These are phyloP conservation scores for Dimorphilus gyrociliatus DNA, from an alignment of 2,888 invertebrate species.

Conservation along the genomic window DNA sequence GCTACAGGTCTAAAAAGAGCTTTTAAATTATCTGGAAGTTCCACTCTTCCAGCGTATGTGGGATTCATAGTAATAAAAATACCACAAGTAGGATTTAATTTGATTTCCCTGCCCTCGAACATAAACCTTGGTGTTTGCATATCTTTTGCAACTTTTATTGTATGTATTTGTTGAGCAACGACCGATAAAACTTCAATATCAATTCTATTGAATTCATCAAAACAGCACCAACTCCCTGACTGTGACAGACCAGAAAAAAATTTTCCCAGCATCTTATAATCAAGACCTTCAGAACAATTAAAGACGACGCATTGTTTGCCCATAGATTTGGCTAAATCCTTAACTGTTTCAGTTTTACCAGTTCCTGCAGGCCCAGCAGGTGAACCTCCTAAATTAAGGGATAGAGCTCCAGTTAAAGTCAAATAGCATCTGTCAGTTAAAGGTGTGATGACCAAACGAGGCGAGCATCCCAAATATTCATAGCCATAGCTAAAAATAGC, in stretches of 20 bases:
- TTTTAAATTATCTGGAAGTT: constrained; percentile 37
- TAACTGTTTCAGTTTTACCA: constrained; percentile 38
- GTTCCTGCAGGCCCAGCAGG: constrained; percentile 37
- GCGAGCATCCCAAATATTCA: constrained; percentile 37
- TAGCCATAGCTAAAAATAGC: constrained; percentile 34
- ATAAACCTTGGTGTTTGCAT: constrained; percentile 22
- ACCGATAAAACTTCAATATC: constrained; percentile 37
- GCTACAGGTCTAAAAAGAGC: constrained; percentile 35
- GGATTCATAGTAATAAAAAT: constrained; percentile 38
- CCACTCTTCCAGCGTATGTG: constrained; percentile 36
- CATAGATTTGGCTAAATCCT: constrained; percentile 36
- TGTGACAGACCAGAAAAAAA: constrained; percentile 37
- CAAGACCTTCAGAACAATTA: constrained; percentile 37
- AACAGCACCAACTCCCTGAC: constrained; percentile 37
- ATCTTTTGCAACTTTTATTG: constrained; percentile 37
- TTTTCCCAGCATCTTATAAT: constrained; percentile 36
- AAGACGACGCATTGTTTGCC: constrained; percentile 38
- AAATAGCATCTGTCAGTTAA: constrained; percentile 35
- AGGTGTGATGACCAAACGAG: constrained; percentile 33
- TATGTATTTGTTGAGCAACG: constrained; percentile 35
- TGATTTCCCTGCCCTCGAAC: constrained; percentile 36
- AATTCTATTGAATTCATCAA: constrained; percentile 38
- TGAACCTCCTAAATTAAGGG: constrained; percentile 34
- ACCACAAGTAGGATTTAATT: constrained; percentile 33
- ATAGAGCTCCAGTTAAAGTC: constrained; percentile 33